A percentile compares a stretch with the other conserved stretches of the same genome.
Conservation (phyloP, 2,797 vertebrate genomes). For the Gadopsis bispinosus region DNA sequence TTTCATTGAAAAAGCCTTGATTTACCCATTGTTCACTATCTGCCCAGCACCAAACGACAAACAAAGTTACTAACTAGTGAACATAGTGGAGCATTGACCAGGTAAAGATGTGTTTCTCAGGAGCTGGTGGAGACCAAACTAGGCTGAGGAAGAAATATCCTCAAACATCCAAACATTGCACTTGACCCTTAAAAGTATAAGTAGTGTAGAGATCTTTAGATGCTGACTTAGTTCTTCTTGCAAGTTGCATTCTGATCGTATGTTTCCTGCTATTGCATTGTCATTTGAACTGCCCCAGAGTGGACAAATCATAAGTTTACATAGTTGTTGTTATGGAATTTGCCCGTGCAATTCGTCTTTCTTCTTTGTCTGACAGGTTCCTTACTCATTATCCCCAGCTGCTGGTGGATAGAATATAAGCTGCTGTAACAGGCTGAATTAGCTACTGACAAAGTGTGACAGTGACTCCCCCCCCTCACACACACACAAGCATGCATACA, state of each 20-base stretch:
- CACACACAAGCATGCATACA: constrained; percentile 28
- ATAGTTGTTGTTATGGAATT: background rate
- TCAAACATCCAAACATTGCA: too few species aligned
- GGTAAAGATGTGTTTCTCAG: background rate
- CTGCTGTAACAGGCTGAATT: background rate
- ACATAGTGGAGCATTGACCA: background rate
- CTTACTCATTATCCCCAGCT: background rate
- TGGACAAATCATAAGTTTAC: background rate
- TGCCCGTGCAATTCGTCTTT: background rate
- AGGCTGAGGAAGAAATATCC: too few species aligned
- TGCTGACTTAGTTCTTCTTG: background rate
- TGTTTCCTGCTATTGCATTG: background rate
- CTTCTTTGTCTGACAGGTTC: background rate
- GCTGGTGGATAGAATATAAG: background rate
- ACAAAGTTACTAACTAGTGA: too few species aligned
- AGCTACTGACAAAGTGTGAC: background rate
- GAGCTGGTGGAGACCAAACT: background rate
- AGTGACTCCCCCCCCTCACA: background rate
- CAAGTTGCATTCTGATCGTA: background rate
- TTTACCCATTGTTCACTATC: background rate
- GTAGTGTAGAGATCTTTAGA: too few species aligned
- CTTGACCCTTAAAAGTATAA: too few species aligned
- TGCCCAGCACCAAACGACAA: background rate
- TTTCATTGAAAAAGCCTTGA: background rate
- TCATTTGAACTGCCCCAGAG: background rate